Evolutionary conservation across 1,140 invertebrate species (phyloP).

Genomic region (Apis dorsata): DNA sequence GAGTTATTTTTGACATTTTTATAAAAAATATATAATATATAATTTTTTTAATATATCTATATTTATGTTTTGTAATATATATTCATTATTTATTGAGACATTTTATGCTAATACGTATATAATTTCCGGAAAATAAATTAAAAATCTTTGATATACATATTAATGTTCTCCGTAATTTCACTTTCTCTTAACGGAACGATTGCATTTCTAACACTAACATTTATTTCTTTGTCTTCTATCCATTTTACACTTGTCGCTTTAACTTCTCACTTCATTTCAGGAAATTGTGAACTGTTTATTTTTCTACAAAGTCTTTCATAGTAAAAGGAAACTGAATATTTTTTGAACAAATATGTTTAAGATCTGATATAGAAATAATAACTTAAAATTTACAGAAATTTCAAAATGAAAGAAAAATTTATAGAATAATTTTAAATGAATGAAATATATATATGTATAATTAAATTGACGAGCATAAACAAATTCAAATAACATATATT

Average conservation of each 20-base stretch:
- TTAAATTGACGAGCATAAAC: no score
- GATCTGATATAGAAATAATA: neutral
- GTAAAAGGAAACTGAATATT: slow-evolving; percentile 28
- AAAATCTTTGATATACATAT: neutral
- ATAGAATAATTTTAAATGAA: no score
- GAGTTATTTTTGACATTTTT: no score
- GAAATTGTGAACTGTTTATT: slow-evolving; percentile 28
- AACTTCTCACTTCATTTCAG: slow-evolving; percentile 11
- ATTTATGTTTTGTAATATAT: no score
- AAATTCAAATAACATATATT: no score
- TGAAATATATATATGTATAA: no score
- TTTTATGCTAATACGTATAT: no score
- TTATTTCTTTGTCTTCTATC: slow-evolving; percentile 1
- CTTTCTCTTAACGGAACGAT: neutral
- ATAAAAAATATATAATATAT: no score
- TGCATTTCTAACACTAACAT: slow-evolving; percentile 26
- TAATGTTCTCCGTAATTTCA: neutral
- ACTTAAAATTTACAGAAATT: neutral
- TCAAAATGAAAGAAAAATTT: neutral
- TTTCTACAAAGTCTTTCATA: slow-evolving; percentile 19
- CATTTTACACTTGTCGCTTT: neutral
- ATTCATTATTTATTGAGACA: no score
- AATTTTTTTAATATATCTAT: no score
- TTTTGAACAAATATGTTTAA: slow-evolving; percentile 5
- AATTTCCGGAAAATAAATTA: no score